Evolutionary conservation across 2,888 invertebrate genomes (phyloP).

Genomic region (Vesta saturnalis): DNA sequence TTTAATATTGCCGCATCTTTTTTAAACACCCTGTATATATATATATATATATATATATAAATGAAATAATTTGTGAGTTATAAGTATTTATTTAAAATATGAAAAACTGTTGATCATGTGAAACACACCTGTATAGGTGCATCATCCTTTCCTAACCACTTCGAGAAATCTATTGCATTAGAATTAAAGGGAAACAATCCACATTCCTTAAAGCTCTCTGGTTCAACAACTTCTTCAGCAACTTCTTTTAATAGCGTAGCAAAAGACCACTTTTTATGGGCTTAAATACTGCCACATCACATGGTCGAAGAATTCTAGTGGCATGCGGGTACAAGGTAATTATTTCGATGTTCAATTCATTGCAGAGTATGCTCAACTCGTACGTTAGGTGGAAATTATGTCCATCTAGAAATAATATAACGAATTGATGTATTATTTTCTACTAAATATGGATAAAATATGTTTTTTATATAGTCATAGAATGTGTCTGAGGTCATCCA

Average conservation of each 20-base stretch:
- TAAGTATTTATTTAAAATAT: no score
- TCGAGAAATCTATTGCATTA: constrained; percentile 8
- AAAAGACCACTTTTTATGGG: neutral
- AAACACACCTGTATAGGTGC: no score
- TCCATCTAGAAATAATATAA: neutral
- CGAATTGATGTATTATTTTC: constrained; percentile 14
- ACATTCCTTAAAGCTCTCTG: neutral
- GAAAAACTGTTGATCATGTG: no score
- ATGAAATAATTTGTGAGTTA: no score
- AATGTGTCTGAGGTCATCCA: constrained; percentile 2
- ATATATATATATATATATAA: no score
- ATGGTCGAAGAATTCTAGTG: neutral
- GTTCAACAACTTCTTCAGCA: neutral
- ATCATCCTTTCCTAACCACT: no score
- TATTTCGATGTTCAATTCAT: neutral
- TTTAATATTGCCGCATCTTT: no score
- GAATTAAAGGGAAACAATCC: constrained; percentile 6
- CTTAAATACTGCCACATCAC: neutral
- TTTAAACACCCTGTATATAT: no score
- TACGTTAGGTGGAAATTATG: neutral
- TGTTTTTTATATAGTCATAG: constrained; percentile 17
- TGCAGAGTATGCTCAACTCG: neutral
- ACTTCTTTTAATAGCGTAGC: neutral
- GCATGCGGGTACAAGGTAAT: neutral
- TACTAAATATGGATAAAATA: constrained; percentile 15